Evolutionary conservation across 2,113 vertebrate genomes (phyloP).

Genomic region (Arothron firmamentum): DNA sequence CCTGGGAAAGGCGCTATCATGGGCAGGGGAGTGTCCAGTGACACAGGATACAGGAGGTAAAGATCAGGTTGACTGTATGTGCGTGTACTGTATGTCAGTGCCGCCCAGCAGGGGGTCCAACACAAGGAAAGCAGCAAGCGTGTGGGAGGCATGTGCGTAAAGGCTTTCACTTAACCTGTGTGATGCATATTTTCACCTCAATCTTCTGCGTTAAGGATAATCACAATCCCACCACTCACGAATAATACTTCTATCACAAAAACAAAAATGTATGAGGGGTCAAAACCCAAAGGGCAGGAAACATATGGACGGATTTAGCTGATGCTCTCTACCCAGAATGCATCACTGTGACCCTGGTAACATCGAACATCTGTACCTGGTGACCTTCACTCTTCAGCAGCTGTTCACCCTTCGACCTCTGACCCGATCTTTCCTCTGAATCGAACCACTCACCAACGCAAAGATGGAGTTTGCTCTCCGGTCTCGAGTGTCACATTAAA

Average conservation of each 20-base stretch:
- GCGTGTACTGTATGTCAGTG: constrained; percentile 29
- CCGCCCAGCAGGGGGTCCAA: background rate
- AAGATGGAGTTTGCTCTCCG: constrained; percentile 26
- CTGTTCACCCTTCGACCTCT: constrained; percentile 54
- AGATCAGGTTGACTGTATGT: constrained; percentile 63
- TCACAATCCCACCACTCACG: constrained; percentile 12
- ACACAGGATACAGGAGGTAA: constrained; percentile 66
- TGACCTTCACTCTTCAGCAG: constrained; percentile 59
- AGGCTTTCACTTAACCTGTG: constrained; percentile 10
- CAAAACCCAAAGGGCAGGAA: constrained; percentile 47
- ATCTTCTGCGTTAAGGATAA: constrained; percentile 9
- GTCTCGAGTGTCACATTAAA: constrained; percentile 28
- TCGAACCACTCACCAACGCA: constrained; percentile 39
- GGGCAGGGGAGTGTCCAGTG: constrained; percentile 64
- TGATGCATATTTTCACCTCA: constrained; percentile 32
- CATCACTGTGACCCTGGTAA: constrained; percentile 61
- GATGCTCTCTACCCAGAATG: constrained; percentile 59
- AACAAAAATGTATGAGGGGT: constrained; percentile 25
- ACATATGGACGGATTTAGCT: constrained; percentile 58
- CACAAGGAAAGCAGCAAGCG: constrained; percentile 25
- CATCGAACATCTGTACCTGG: constrained; percentile 72
- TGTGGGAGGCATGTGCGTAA: constrained; percentile 11
- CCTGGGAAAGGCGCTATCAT: constrained; percentile 73
- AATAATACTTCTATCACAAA: constrained; percentile 23
- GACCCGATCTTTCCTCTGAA: constrained; percentile 39